Evolutionary conservation across 2,113 vertebrate species (phyloP), one percentile per base, ranked within the genome.

Genomic region (Dicentrarchus labrax): DNA sequence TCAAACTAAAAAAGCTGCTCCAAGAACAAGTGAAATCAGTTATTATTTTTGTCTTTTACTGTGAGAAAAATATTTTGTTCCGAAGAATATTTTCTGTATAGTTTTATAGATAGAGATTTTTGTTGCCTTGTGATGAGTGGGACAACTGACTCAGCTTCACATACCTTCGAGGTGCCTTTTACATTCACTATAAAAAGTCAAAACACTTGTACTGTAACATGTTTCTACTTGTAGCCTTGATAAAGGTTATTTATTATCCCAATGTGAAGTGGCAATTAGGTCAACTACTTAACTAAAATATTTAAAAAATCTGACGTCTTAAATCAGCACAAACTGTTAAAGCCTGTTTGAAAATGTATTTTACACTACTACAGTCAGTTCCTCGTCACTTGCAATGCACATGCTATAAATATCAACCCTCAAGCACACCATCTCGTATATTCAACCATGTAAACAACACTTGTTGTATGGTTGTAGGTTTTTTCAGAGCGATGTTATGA

Each of bases 401-500:
- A 65, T 7, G 5, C 22, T 47, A 21, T 9, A 43, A 21, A 51
- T 24, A 47, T 45, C 45, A 22, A 30, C 56, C 41, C 4, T 10
- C 43, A 36, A 53, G 11, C 4, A 24, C 30, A 59, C n/a, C 56
- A 21, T 16, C 15, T 4, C 2, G 11, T 21, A 17, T 19, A 7
- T 30, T n/a, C 13, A 16, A 22, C 48, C 30, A 51, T 66, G 64
- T 68, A 57, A 82, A 82, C 50, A 65, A 19, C 47, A 22, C 57
- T 13, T 22, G 19, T 30, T 30, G 30, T 30, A 30, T 30, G 30
- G 21, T 39, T 12, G 11, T 45, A 16, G 15, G 13, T 6, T 54
- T 51, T 82, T 78, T 64, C 70, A 57, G 48, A 80, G 36, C 5
- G 0, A 62, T 62, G 64, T 90, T 80, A 83, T 74, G 73, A 83